phyloP scores from a whole-genome alignment of 1,140 invertebrate genomes.

The Euborellia annulipes region DNA sequence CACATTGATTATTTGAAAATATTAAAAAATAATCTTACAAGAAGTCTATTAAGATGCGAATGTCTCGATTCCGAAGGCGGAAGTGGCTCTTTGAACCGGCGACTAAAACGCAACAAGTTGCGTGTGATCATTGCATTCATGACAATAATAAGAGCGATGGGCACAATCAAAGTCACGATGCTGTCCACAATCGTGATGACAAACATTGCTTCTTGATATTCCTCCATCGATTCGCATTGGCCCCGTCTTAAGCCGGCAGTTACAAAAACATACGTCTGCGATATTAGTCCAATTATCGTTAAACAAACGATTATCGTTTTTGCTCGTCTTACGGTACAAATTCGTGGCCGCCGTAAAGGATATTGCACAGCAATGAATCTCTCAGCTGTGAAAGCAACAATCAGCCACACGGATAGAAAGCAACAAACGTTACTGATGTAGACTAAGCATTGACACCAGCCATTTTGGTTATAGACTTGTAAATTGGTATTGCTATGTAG shows the following conservation, averaged over 20 bases:
- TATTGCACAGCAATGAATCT: constrained; percentile 48
- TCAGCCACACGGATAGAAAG: constrained; percentile 41
- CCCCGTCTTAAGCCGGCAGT: constrained; percentile 28
- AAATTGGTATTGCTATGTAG: constrained; percentile 31
- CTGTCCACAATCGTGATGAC: constrained; percentile 38
- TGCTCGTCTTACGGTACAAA: constrained; percentile 42
- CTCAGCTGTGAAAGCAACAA: constrained; percentile 47
- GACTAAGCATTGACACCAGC: constrained; percentile 38
- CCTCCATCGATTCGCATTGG: constrained; percentile 27
- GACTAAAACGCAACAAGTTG: constrained; percentile 30
- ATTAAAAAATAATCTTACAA: too few relatives aligned
- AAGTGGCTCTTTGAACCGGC: constrained; percentile 23
- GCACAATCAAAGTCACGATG: constrained; percentile 35
- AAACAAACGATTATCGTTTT: constrained; percentile 34
- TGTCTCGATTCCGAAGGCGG: too few relatives aligned
- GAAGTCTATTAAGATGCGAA: too few relatives aligned
- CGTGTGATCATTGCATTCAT: constrained; percentile 41
- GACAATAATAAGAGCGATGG: constrained; percentile 35
- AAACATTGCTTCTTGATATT: constrained; percentile 31
- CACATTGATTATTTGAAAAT: too few relatives aligned
- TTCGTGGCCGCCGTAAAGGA: constrained; percentile 39
- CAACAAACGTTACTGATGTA: constrained; percentile 39
- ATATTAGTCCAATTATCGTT: constrained; percentile 25
- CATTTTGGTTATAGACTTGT: constrained; percentile 31
- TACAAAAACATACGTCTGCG: constrained; percentile 35